These are phyloP conservation scores for Eupithecia subumbrata DNA, from an alignment of 2,888 invertebrate genomes.

Conservation along the genomic window DNA sequence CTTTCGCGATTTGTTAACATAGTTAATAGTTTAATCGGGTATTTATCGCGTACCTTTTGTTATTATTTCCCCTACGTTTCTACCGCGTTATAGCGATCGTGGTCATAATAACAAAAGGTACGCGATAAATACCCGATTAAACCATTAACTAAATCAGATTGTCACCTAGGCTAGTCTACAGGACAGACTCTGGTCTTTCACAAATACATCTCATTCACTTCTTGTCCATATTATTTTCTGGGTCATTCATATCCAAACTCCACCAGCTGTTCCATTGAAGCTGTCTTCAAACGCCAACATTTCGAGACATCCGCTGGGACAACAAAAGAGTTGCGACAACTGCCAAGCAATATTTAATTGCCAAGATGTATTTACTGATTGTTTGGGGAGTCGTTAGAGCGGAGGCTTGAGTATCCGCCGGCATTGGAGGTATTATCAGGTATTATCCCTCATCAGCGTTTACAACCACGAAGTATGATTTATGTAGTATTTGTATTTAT, in stretches of 20 bases:
- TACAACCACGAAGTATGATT: neutral
- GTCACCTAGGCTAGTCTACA: neutral
- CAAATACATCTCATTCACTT: neutral
- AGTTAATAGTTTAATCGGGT: no score
- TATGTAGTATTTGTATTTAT: neutral
- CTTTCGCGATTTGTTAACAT: no score
- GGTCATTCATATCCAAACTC: neutral
- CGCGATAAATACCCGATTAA: no score
- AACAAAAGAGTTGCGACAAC: slow-evolving; percentile 39
- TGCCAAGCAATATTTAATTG: slow-evolving; percentile 53
- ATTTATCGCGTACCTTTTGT: no score
- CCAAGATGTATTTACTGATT: slow-evolving; percentile 23
- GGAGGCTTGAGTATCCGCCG: slow-evolving; percentile 2
- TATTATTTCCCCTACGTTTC: no score
- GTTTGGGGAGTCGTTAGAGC: slow-evolving; percentile 1
- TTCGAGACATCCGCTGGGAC: slow-evolving; percentile 44
- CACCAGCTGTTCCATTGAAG: slow-evolving; percentile 15
- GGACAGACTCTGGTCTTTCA: neutral
- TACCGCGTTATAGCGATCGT: no score
- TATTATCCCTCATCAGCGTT: neutral
- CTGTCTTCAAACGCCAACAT: slow-evolving; percentile 22
- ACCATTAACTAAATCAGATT: no score
- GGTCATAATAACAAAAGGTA: no score
- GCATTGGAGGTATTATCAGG: neutral
- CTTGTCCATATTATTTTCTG: neutral